These are phyloP conservation scores for Phyllostomus hastatus DNA, from an alignment of 2,113 vertebrate species.

Conservation along the genomic window DNA sequence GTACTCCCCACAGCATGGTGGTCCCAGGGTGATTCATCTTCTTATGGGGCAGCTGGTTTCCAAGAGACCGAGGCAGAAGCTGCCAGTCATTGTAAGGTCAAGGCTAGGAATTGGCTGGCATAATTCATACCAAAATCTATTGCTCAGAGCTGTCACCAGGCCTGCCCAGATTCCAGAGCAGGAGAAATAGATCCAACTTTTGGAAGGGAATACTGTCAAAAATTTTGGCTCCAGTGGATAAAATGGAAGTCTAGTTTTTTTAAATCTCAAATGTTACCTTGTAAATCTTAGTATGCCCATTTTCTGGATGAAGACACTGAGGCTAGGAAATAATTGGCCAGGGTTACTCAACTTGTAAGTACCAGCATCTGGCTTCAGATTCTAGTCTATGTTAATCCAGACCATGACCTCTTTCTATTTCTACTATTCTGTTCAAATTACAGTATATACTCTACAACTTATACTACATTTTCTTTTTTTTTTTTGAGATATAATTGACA, in stretches of 20 bases:
- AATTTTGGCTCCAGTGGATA: neutral
- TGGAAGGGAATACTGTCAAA: neutral
- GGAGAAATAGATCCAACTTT: neutral
- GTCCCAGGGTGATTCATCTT: neutral
- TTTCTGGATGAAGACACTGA: constrained; percentile 9
- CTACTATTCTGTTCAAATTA: neutral
- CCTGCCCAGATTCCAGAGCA: neutral
- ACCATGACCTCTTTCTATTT: neutral
- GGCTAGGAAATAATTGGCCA: neutral
- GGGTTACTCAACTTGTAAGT: neutral
- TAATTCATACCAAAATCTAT: neutral
- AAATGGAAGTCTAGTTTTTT: neutral
- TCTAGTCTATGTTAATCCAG: neutral
- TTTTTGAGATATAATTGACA: neutral
- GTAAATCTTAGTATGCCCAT: neutral
- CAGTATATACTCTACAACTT: neutral
- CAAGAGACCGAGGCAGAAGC: neutral
- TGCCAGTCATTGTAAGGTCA: neutral
- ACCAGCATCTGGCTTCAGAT: neutral
- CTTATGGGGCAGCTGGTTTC: neutral
- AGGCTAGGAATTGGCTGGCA: neutral
- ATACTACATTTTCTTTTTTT: constrained; percentile 11
- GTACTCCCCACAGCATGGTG: neutral
- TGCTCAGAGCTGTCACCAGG: neutral
- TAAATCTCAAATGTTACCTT: neutral